Evolutionary conservation across 2,797 vertebrate species (phyloP).

Genomic region (Clarias pachynema): DNA sequence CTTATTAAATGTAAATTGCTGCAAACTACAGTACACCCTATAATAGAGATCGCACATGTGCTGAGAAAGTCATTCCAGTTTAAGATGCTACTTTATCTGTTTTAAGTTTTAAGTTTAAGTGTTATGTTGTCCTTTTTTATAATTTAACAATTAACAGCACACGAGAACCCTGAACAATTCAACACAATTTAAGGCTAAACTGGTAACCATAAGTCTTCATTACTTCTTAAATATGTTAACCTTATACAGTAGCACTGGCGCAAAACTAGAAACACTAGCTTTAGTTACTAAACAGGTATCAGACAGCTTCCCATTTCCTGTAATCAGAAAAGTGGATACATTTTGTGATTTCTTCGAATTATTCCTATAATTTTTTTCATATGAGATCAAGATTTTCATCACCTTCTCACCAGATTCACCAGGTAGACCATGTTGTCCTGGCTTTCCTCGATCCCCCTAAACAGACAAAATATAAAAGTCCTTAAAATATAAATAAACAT

Average conservation of each 20-base stretch:
- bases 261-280: not conserved
- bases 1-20: not conserved
- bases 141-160: not conserved
- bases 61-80: not conserved
- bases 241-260: not conserved
- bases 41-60: not conserved
- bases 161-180: not conserved
- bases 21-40: not conserved
- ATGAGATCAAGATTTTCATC: not conserved
- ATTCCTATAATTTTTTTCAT: not conserved
- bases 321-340: no score
- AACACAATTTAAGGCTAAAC: not conserved
- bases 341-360: not conserved
- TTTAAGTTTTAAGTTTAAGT: not conserved
- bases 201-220: not conserved
- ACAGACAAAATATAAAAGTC: constrained; percentile 44
- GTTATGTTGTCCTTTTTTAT: not conserved
- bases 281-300: not conserved
- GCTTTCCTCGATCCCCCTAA: constrained; percentile 86
- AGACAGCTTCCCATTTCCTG: not conserved
- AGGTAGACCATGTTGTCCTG: constrained; percentile 75
- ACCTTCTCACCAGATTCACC: constrained; percentile 82
- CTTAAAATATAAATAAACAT: not conserved
- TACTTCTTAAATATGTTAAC: not conserved
- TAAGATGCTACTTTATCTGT: not conserved